A percentile compares a stretch with the other conserved stretches of the same genome.
Conservation (phyloP, 2,888 invertebrate species). For the Helicoverpa assulta region DNA sequence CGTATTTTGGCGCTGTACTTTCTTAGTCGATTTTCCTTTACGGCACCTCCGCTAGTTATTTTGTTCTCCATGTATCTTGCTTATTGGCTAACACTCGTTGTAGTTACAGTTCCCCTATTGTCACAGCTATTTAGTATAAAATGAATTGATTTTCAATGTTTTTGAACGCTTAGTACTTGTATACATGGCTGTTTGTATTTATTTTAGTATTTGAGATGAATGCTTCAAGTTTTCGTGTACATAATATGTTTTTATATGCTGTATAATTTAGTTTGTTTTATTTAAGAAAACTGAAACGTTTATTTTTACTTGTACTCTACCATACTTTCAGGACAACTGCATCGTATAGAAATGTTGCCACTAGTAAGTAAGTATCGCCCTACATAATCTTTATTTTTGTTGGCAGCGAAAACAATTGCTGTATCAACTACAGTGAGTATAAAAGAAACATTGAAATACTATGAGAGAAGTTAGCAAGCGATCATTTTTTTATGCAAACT, state of each 20-base stretch:
- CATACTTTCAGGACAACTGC: no score
- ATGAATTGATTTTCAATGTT: conserved; percentile 66
- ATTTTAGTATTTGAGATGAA: conserved; percentile 49
- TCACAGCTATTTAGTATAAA: conserved; percentile 71
- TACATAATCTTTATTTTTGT: conserved; percentile 1
- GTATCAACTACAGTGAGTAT: neutral
- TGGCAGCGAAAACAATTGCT: conserved; percentile 1
- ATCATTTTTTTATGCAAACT: no score
- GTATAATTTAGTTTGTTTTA: neutral
- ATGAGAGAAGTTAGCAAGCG: neutral
- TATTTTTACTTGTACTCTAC: no score
- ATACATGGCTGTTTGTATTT: conserved; percentile 62
- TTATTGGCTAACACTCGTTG: conserved; percentile 80
- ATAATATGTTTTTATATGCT: conserved; percentile 13
- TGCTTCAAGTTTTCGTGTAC: conserved; percentile 28
- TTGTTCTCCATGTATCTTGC: conserved; percentile 45
- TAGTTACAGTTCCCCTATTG: conserved; percentile 69
- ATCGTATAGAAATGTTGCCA: neutral
- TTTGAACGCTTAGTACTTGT: conserved; percentile 67
- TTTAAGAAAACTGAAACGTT: no score
- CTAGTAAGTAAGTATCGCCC: neutral
- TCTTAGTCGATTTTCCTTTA: no score
- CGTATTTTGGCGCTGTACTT: no score
- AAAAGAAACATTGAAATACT: neutral
- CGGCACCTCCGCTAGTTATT: no score